Evolutionary conservation across 2,113 vertebrate species (phyloP), one percentile per base, ranked within the genome.

Genomic region (Numida meleagris): DNA sequence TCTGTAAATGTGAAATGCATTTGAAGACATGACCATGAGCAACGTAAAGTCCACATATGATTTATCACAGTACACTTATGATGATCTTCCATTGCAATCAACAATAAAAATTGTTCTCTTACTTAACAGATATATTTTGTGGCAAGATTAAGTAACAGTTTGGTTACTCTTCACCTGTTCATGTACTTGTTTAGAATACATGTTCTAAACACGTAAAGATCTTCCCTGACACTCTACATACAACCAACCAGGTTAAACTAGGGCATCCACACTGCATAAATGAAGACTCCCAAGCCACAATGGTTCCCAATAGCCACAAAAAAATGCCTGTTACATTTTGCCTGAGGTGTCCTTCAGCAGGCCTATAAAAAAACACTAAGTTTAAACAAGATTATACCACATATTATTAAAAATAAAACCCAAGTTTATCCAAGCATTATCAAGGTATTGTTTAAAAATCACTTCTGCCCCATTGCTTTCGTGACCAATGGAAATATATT

Each of bases 1-100:
- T 65, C 67, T 92, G 72, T 94, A 97, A 97, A 95, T 27, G 48
- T 95, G 78, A 96, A 96, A 27, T 87, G 94, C 86, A 90, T 62
- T 79, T 85, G 57, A 90, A 94, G 94, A 96, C 43, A 77, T 40
- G 94, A 96, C 85, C 89, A 95, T 90, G 91, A 82, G 90, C 95
- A 86, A 94, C 9, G 31, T 71, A 82, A 86, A 92, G 79, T 94
- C 93, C 88, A 94, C 21, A 84, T 57, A 75, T 55, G 80, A 71
- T 89, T 93, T 66, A 75, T 40, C 59, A 34, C 78, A 29, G 76
- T 51, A 77, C 43, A 50, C 55, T 82, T 93, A 86, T 50, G 67
- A 93, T 45, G 34, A 94, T 58, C 78, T 34, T 72, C 58, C 61
- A 95, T 95, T 86, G 43, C 61, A 77, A 80, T 17, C 45, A 90